Evolutionary conservation across 2,113 vertebrate species (phyloP).

Genomic region (Naja naja): DNA sequence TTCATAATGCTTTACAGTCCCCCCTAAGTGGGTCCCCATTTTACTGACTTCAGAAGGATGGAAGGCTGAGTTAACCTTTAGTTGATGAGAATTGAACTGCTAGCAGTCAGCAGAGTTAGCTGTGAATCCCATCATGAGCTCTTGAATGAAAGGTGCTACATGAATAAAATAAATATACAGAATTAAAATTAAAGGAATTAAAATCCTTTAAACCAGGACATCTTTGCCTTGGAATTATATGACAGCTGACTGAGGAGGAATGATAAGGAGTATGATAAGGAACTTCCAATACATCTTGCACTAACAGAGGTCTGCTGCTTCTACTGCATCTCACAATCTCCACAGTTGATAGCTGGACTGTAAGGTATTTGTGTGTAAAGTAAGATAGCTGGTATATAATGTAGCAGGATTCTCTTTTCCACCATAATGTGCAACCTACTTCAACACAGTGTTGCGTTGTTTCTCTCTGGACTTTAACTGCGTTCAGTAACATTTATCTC

Average conservation of each 20-base stretch:
- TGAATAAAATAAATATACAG: not conserved
- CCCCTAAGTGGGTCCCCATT: too few species aligned
- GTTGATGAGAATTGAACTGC: too few species aligned
- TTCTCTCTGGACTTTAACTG: not conserved
- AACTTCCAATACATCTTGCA: not conserved
- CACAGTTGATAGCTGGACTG: not conserved
- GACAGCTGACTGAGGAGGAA: not conserved
- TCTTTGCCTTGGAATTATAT: not conserved
- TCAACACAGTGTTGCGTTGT: not conserved
- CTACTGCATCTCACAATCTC: not conserved
- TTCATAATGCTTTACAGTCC: too few species aligned
- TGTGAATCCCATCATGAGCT: not conserved
- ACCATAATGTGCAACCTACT: not conserved
- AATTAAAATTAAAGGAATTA: not conserved
- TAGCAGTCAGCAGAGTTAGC: too few species aligned
- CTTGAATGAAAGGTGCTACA: not conserved
- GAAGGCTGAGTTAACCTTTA: too few species aligned
- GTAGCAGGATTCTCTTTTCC: not conserved
- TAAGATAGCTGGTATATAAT: not conserved
- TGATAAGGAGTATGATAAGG: not conserved
- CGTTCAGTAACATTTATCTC: not conserved
- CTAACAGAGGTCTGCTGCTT: not conserved
- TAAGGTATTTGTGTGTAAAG: not conserved
- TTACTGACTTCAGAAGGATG: too few species aligned
- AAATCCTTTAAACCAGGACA: not conserved